Evolutionary conservation across 2,113 vertebrate genomes (phyloP).

Genomic region (Dinomys branickii): DNA sequence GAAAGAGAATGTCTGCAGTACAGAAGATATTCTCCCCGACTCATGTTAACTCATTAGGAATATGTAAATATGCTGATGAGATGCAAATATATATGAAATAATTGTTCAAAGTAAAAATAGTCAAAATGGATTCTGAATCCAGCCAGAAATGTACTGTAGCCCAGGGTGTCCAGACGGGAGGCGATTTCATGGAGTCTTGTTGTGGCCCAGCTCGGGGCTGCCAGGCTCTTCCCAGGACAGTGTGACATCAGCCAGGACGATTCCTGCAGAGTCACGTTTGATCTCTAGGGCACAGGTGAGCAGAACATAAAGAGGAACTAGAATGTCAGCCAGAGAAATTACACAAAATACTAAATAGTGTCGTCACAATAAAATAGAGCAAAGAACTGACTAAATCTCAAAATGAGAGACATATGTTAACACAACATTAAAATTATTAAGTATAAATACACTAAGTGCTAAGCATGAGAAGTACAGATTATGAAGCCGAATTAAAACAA

Average conservation of each 20-base stretch:
- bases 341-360: neutral
- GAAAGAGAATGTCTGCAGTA: too few relatives aligned
- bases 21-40: too few relatives aligned
- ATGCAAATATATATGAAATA: neutral
- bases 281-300: neutral
- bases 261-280: neutral
- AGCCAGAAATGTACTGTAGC: neutral
- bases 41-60: too few relatives aligned
- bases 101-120: neutral
- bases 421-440: neutral
- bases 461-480: neutral
- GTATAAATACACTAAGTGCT: neutral
- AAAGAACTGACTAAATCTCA: neutral
- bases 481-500: neutral
- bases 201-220: neutral
- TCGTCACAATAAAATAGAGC: neutral
- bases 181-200: neutral
- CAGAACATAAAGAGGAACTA: neutral
- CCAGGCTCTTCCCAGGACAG: neutral
- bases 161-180: neutral
- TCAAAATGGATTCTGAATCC: neutral
- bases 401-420: neutral
- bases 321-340: neutral
- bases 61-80: neutral
- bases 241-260: neutral